These are phyloP conservation scores for Sitophilus oryzae DNA, from an alignment of 1,140 invertebrate genomes.

Conservation along the genomic window DNA sequence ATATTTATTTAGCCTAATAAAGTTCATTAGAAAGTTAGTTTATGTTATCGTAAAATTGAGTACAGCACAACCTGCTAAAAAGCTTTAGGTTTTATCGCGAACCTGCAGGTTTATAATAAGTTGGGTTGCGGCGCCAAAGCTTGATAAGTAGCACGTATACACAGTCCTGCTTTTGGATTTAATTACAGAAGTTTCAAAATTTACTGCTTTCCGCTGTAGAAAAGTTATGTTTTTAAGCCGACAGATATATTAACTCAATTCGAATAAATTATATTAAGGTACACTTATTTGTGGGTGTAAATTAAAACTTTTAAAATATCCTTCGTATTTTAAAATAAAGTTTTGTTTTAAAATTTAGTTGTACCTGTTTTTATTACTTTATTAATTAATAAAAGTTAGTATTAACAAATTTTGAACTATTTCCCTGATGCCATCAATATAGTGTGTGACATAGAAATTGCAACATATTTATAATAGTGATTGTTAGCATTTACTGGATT, in stretches of 20 bases:
- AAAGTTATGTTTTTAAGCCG: background rate
- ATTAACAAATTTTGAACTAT: too few relatives aligned
- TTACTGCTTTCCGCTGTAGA: background rate
- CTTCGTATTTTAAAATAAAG: background rate
- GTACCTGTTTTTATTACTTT: background rate
- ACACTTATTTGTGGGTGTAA: background rate
- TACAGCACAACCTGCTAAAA: too few relatives aligned
- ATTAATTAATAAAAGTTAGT: too few relatives aligned
- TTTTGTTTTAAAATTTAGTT: conserved; percentile 1
- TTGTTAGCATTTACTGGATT: too few relatives aligned
- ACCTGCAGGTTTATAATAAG: background rate
- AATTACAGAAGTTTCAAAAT: background rate
- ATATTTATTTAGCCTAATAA: too few relatives aligned
- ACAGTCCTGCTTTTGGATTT: background rate
- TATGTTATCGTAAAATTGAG: too few relatives aligned
- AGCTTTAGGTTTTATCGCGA: background rate
- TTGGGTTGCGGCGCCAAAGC: background rate
- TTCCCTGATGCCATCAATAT: too few relatives aligned
- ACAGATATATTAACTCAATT: background rate
- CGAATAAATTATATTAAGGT: background rate
- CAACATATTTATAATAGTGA: too few relatives aligned
- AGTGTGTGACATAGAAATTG: too few relatives aligned
- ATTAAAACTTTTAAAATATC: too few relatives aligned
- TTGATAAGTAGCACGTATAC: background rate
- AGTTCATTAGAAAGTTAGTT: too few relatives aligned